Percentiles rank a stretch among this genome's conserved stretches.
Conservation (phyloP, 2,888 invertebrate genomes). For the Amblyjoppa proteus region DNA sequence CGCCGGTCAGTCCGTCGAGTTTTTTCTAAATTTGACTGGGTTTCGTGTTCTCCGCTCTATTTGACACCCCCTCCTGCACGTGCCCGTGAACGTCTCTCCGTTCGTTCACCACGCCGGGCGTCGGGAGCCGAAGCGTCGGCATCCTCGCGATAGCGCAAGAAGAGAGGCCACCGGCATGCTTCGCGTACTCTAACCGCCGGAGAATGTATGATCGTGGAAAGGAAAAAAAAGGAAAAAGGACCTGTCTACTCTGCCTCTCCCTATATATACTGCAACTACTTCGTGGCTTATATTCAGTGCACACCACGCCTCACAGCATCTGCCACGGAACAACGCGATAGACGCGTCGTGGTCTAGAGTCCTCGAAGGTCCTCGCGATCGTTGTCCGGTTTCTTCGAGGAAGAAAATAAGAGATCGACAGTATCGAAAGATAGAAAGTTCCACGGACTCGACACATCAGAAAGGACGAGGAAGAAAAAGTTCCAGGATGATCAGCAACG, state of each 20-base stretch:
- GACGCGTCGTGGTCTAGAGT: constrained; percentile 16
- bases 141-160: constrained; percentile 64
- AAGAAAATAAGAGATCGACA: not conserved
- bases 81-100: constrained; percentile 56
- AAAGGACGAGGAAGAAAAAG: not conserved
- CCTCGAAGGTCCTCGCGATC: constrained; percentile 35
- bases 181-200: constrained; percentile 72
- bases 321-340: constrained; percentile 36
- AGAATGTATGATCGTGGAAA: constrained; percentile 83
- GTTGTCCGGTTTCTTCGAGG: not conserved
- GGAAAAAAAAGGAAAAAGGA: constrained; percentile 83
- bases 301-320: constrained; percentile 75
- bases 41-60: constrained; percentile 85
- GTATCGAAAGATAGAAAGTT: constrained; percentile 24
- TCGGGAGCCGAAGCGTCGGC: constrained; percentile 15
- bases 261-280: constrained; percentile 84
- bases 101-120: constrained; percentile 23
- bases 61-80: constrained; percentile 83
- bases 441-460: constrained; percentile 37
- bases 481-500: constrained; percentile 47
- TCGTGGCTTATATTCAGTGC: constrained; percentile 80
- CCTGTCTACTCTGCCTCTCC: constrained; percentile 72
- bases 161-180: constrained; percentile 74
- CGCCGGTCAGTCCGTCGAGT: constrained; percentile 9
- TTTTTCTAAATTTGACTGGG: constrained; percentile 81